A percentile compares a stretch with the other conserved stretches of the same genome.
phyloP scores from a whole-genome alignment of 2,113 vertebrate species.

The Arvicanthis niloticus region DNA sequence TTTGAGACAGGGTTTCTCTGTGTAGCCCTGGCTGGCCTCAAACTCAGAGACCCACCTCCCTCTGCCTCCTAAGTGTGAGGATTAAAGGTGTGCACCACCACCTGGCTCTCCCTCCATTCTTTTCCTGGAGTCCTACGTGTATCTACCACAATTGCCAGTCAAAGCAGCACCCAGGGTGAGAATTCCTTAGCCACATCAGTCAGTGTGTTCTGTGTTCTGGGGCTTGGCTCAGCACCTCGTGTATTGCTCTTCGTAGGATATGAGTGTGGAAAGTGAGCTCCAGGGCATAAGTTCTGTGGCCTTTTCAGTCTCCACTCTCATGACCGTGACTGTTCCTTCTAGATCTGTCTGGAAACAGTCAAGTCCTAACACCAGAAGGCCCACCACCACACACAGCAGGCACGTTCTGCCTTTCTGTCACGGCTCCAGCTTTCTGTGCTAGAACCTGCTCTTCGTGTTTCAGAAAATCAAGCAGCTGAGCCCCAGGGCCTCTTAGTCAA shows the following conservation, averaged over 20 bases:
- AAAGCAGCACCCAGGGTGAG: too few relatives aligned
- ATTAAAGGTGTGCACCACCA: too few relatives aligned
- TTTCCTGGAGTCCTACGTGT: not conserved
- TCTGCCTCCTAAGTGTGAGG: too few relatives aligned
- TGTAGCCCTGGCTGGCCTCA: too few relatives aligned
- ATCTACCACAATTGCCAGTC: accelerated
- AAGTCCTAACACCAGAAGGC: not conserved
- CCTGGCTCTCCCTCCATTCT: not conserved
- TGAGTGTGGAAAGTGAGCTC: not conserved
- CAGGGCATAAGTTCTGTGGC: not conserved
- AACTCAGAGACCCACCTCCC: too few relatives aligned
- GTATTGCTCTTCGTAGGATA: accelerated
- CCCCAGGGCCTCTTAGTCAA: not conserved
- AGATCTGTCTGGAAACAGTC: not conserved
- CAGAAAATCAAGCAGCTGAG: not conserved
- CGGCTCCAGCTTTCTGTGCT: accelerated
- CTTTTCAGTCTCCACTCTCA: not conserved
- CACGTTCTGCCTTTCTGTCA: accelerated
- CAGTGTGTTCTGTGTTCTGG: not conserved
- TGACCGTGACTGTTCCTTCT: not conserved
- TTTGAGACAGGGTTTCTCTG: too few relatives aligned
- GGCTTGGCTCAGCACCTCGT: not conserved
- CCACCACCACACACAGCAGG: accelerated
- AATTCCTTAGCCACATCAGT: not conserved
- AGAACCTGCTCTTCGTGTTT: accelerated